These are phyloP conservation scores for Tychaedon coryphoeus DNA, from an alignment of 2,113 vertebrate genomes.

Conservation along the genomic window DNA sequence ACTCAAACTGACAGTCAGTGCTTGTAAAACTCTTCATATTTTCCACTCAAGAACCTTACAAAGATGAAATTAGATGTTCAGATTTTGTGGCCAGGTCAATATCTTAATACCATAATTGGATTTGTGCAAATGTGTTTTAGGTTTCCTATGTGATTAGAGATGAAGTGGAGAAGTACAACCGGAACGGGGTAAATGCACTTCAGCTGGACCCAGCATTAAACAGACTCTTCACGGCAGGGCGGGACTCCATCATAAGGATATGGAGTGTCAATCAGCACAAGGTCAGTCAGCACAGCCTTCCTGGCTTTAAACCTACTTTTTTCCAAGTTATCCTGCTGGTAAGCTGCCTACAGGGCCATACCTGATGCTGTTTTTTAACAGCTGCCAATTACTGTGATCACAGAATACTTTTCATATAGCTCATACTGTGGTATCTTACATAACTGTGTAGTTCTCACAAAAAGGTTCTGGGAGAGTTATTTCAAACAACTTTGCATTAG, in stretches of 20 bases:
- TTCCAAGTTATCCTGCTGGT: background rate
- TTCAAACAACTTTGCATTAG: background rate
- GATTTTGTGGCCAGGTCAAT: background rate
- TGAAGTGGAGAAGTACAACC: slow-evolving; percentile 97
- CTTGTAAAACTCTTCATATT: background rate
- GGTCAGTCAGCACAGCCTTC: slow-evolving; percentile 65
- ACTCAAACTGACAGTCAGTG: background rate
- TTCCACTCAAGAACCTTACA: background rate
- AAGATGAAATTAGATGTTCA: background rate
- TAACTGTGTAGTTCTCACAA: background rate
- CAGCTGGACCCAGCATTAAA: slow-evolving; percentile 94
- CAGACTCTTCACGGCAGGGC: slow-evolving; percentile 93
- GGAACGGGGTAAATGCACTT: slow-evolving; percentile 95
- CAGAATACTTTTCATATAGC: background rate
- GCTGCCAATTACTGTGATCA: background rate
- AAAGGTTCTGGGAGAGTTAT: background rate
- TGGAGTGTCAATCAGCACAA: slow-evolving; percentile 99
- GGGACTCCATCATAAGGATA: slow-evolving; percentile 98
- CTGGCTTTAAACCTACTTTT: background rate
- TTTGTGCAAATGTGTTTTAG: slow-evolving; percentile 67
- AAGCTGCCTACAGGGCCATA: background rate
- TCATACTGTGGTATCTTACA: background rate
- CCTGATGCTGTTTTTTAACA: background rate
- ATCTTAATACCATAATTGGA: slow-evolving; percentile 10
- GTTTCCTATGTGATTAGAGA: slow-evolving; percentile 98